phyloP scores from a whole-genome alignment of 2,797 vertebrate species.

The Distichodus sexfasciatus region DNA sequence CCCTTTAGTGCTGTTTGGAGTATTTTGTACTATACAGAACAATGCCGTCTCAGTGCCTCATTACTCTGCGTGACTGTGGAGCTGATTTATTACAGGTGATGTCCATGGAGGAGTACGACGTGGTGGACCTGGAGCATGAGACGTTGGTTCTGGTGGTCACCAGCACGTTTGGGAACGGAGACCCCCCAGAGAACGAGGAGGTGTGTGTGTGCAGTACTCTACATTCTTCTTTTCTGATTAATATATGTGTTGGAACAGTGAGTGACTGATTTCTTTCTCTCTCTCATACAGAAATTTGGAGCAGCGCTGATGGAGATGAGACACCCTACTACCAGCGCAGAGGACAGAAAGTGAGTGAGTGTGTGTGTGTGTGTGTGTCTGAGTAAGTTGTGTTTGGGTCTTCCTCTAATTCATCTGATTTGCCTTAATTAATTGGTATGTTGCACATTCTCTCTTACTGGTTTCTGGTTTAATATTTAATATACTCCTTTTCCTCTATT shows the following conservation, averaged over 20 bases:
- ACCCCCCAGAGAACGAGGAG: slow-evolving; percentile 95
- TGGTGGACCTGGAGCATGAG: slow-evolving; percentile 93
- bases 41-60: too few species aligned
- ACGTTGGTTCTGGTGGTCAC: slow-evolving; percentile 91
- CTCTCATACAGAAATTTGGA: slow-evolving; percentile 85
- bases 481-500: too few species aligned
- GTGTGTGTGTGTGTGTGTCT: not conserved
- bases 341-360: slow-evolving; percentile 89
- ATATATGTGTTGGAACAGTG: slow-evolving; percentile 12
- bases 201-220: slow-evolving; percentile 56
- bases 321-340: slow-evolving; percentile 88
- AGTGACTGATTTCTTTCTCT: not conserved
- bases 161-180: slow-evolving; percentile 93
- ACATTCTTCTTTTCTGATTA: not conserved
- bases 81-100: slow-evolving; percentile 75
- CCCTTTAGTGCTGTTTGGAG: too few species aligned
- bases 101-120: slow-evolving; percentile 96
- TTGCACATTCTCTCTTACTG: too few species aligned
- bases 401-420: slow-evolving; percentile 8
- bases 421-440: not conserved
- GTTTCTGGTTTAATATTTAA: too few species aligned
- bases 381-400: not conserved
- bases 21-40: too few species aligned
- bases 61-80: not conserved
- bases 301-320: slow-evolving; percentile 95